Conservation (phyloP, 2,797 vertebrate species). For the Karalla daura region DNA sequence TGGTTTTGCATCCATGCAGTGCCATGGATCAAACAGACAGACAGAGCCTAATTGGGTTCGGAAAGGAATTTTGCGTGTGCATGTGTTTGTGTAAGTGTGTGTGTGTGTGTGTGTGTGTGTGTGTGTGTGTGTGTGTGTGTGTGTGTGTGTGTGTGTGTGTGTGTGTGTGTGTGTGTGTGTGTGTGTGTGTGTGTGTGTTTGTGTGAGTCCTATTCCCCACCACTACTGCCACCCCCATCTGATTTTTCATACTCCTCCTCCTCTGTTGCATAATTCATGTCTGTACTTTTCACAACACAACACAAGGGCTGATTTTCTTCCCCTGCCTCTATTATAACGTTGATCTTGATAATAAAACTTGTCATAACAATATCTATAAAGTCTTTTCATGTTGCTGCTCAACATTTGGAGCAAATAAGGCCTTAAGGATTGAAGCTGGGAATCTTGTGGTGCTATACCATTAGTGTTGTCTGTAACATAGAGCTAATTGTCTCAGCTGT, state of each 20-base stretch:
- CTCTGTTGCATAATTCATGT: constrained; percentile 67
- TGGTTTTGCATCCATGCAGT: constrained; percentile 66
- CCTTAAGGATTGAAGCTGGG: neutral
- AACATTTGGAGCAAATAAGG: constrained; percentile 29
- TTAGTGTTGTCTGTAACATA: neutral
- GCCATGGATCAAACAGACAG: constrained; percentile 71
- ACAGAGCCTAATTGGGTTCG: constrained; percentile 74
- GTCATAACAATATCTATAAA: constrained; percentile 38
- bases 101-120: too few species aligned
- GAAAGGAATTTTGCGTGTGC: constrained; percentile 44
- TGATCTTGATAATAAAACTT: constrained; percentile 51
- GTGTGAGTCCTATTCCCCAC: too few species aligned
- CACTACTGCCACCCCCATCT: too few species aligned
- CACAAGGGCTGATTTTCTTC: constrained; percentile 35
- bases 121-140: constrained; percentile 15
- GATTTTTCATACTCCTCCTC: constrained; percentile 24
- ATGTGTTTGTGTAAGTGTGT: neutral
- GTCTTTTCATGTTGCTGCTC: constrained; percentile 26
- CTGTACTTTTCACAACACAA: constrained; percentile 40
- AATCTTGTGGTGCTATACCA: neutral
- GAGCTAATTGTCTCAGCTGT: neutral
- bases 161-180: constrained; percentile 2
- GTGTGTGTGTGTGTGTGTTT: neutral
- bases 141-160: neutral
- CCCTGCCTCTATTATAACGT: constrained; percentile 23